Evolutionary conservation across 2,888 invertebrate species (phyloP), one percentile per base, ranked within the genome.

Genomic region (Chrysolina oricalcia): DNA sequence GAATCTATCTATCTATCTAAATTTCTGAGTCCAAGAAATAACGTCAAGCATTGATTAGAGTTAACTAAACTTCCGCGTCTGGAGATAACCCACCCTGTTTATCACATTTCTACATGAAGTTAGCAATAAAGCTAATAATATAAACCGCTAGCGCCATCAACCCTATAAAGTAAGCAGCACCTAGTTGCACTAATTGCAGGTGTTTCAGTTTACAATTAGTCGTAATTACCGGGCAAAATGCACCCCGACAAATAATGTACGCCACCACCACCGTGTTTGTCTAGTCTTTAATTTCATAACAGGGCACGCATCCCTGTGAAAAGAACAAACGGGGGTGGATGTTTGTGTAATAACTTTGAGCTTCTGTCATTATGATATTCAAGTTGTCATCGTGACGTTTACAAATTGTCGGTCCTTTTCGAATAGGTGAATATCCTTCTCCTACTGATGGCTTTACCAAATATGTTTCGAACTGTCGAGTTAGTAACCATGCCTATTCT

Each of bases 141-240:
- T 27, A 35, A 27, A 59, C 35, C 59, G 59, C n/a, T 35, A 23
- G 2, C 13, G 59, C 59, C 15, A 59, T 8, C 23, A 11, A 8
- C 9, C 4, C 13, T 10, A 53, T 53, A 53, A 53, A 53, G 19
- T 19, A 19, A 4, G 19, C 23, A 8, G 23, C n/a, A n/a, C n/a
- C n/a, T 27, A 59, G 23, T 35, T 35, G 59, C 11, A 6, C 27
- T 59, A 59, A 59, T 59, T 59, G 27, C n/a, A 59, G 59, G 59
- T 59, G 59, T 59, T 59, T 15, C 17, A 23, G 59, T 56, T 56
- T 56, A 21, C 56, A 23, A 17, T 59, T 59, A 15, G 11, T 59
- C 23, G n/a, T 59, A 27, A 59, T 59, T 27, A 59, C 59, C 15
- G n/a, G 1, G 35, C 27, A 59, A 59, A 59, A 35, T 59, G 59